phyloP scores from a whole-genome alignment of 2,113 vertebrate genomes.

The Eulemur macaco region DNA sequence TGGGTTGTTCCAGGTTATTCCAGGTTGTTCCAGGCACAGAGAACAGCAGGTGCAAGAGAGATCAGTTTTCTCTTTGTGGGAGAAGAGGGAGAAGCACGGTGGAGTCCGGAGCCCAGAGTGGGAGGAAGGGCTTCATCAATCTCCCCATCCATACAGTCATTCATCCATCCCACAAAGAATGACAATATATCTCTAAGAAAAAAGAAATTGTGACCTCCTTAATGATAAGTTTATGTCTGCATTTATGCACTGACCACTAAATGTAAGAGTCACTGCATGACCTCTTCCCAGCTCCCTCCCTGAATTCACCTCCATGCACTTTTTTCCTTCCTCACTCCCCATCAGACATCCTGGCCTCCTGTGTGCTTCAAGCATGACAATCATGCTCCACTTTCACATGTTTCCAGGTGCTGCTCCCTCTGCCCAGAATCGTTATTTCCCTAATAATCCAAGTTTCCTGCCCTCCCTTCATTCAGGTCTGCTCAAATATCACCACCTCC shows the following conservation, averaged over 20 bases:
- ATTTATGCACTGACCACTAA: background rate
- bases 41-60: too few relatives aligned
- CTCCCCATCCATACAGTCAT: background rate
- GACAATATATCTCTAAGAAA: background rate
- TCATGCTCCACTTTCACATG: fast-evolving
- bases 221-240: background rate
- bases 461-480: background rate
- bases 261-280: too few relatives aligned
- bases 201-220: background rate
- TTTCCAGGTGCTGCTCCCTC: background rate
- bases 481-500: background rate
- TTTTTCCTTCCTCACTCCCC: too few relatives aligned
- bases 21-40: too few relatives aligned
- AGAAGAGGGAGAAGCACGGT: too few relatives aligned
- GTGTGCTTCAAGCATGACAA: too few relatives aligned
- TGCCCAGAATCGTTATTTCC: background rate
- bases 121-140: too few relatives aligned
- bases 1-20: too few relatives aligned
- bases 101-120: too few relatives aligned
- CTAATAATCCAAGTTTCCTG: background rate
- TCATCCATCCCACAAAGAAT: background rate
- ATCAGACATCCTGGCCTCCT: background rate
- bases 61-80: too few relatives aligned
- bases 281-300: background rate
- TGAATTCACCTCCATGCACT: background rate